Evolutionary conservation across 2,113 vertebrate species (phyloP), one percentile per base, ranked within the genome.

Genomic region (Apodemus speciosus): DNA sequence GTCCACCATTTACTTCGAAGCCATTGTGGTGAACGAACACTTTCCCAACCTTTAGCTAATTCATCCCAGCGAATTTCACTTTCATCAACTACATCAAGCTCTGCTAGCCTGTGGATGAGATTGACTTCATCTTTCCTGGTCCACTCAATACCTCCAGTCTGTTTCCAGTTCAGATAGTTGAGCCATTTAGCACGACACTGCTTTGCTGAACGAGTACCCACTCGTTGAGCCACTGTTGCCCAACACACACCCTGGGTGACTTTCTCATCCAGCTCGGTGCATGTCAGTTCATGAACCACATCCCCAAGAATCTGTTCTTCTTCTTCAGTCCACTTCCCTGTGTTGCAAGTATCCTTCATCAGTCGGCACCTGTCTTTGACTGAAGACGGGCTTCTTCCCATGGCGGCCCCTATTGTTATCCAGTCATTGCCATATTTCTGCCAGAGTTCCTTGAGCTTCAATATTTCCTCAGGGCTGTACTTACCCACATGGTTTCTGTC

Each of bases 111-210:
- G 96, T 98, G 97, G 49, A 99, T 98, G 5, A 99, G 98, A 97
- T 98, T 99, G 95, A 99, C 98, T 98, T 99, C 99, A 93, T 99
- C 99, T 94, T 99, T 99, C 98, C 99, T 99, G 94, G 98, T 99
- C 99, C 99, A 99, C 94, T 99, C 99, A 0, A 99, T 99, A 25
- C 99, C 99, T 64, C 99, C 99, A 38, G 99, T 99, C 95, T 99
- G 99, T 96, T 99, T 99, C 99, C 99, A 99, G 98, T 99, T 99
- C 93, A 99, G 98, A 98, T 99, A 99, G 97, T 99, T 99, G 89
- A 99, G 98, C 99, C 99, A 99, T 71, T 99, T 99, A 1, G 99
- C 99, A 76, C 99, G 99, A 94, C 99, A 99, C 69, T 99, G 99
- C 94, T 99, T 99, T 98, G 99, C 99, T 3, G 99, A 99, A 96